Evolutionary conservation across 1,140 invertebrate genomes (phyloP).

Genomic region (Tetragnatha versicolor): DNA sequence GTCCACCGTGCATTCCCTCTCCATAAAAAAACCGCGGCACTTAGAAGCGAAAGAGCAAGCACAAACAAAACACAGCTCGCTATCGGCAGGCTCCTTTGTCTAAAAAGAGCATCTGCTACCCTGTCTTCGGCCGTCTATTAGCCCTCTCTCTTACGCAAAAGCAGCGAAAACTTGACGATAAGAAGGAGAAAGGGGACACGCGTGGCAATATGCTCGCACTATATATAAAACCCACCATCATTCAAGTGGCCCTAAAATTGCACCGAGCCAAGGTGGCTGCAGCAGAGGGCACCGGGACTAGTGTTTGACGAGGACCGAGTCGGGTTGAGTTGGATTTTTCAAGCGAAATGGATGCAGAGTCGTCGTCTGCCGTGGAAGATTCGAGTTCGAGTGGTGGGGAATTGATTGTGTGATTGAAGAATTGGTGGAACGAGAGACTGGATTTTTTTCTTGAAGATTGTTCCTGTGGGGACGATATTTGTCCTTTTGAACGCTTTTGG

Average conservation of each 20-base stretch:
- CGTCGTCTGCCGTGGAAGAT: neutral
- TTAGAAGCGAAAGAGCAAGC: conserved; percentile 3
- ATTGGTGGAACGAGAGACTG: too few species aligned
- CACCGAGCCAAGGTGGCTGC: conserved; percentile 20
- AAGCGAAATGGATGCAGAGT: too few species aligned
- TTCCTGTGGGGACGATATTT: too few species aligned
- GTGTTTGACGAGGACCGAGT: too few species aligned
- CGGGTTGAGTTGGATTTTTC: too few species aligned
- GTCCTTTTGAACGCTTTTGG: too few species aligned
- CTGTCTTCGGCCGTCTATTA: conserved; percentile 49
- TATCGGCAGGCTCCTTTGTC: conserved; percentile 24
- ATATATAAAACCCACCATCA: conserved; percentile 48
- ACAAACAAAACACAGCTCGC: conserved; percentile 11
- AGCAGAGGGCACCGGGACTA: too few species aligned
- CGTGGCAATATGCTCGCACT: conserved; percentile 5
- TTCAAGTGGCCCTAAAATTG: conserved; percentile 53
- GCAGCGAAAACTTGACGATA: neutral
- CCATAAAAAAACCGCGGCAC: neutral
- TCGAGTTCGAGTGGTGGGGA: neutral
- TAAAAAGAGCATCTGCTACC: conserved; percentile 39
- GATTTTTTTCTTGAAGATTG: too few species aligned
- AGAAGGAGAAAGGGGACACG: neutral
- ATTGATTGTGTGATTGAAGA: neutral
- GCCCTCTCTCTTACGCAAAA: conserved; percentile 40
- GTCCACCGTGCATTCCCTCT: neutral